Conservation (phyloP, 2,797 vertebrate species). For the Poeciliopsis gracilis region DNA sequence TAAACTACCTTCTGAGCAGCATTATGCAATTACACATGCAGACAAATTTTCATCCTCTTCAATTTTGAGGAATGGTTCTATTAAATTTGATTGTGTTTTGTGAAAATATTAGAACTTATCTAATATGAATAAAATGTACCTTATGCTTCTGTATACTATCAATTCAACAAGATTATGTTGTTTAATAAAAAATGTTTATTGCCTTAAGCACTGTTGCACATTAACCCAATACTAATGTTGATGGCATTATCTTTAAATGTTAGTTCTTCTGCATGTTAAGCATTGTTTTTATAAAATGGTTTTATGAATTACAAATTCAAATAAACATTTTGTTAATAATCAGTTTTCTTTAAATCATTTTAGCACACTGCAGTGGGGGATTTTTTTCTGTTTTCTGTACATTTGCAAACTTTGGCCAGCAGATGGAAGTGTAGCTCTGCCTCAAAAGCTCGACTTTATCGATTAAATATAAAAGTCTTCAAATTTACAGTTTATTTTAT, state of each 20-base stretch:
- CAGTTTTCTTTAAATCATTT: constrained; percentile 10
- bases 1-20: constrained; percentile 9
- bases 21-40: constrained; percentile 30
- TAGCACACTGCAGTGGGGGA: background rate
- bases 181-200: constrained; percentile 27
- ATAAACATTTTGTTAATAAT: constrained; percentile 62
- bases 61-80: constrained; percentile 35
- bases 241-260: constrained; percentile 44
- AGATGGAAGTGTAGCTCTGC: constrained; percentile 56
- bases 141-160: constrained; percentile 53
- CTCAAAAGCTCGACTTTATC: background rate
- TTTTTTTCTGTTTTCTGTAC: background rate
- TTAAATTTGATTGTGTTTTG: constrained; percentile 37
- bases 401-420: constrained; percentile 49
- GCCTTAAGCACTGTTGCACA: constrained; percentile 66
- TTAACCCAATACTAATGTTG: constrained; percentile 48
- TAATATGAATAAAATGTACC: constrained; percentile 61
- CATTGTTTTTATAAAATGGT: constrained; percentile 55
- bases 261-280: constrained; percentile 52
- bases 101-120: constrained; percentile 18
- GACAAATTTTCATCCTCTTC: constrained; percentile 12
- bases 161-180: constrained; percentile 14
- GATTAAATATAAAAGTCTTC: background rate
- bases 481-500: background rate
- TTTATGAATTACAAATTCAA: constrained; percentile 53